Conservation (phyloP, 2,888 invertebrate species). For the Gandaritis pyraliata region DNA sequence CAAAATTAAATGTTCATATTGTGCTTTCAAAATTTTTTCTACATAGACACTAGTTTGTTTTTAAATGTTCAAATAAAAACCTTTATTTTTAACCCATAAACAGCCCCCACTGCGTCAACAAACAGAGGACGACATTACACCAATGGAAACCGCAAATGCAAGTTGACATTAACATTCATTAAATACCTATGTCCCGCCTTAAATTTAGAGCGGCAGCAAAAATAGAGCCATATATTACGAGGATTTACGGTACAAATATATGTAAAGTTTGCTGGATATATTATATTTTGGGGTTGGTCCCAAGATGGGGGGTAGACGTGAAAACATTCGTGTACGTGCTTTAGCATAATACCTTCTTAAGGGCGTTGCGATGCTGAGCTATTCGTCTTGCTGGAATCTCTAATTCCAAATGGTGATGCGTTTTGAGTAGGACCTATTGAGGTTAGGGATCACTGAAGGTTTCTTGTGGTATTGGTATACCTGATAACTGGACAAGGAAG, state of each 20-base stretch:
- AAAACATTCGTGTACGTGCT: constrained; percentile 82
- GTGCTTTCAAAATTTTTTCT: no score
- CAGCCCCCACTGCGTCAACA: constrained; percentile 34
- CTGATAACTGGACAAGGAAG: no score
- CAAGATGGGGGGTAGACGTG: constrained; percentile 79
- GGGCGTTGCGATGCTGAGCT: constrained; percentile 77
- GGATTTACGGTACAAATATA: constrained; percentile 85
- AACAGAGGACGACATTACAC: constrained; percentile 62
- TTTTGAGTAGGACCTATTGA: constrained; percentile 54
- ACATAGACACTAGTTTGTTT: no score
- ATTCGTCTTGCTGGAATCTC: constrained; percentile 83
- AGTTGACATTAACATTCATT: constrained; percentile 79
- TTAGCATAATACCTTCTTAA: constrained; percentile 78
- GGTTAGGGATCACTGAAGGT: constrained; percentile 34
- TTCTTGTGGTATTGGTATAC: neutral
- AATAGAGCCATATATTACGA: constrained; percentile 83
- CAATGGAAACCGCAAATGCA: constrained; percentile 68
- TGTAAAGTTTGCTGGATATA: constrained; percentile 84
- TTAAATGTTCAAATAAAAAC: constrained; percentile 3
- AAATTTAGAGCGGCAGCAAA: constrained; percentile 81
- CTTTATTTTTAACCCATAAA: constrained; percentile 48
- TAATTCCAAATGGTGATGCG: constrained; percentile 83
- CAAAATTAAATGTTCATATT: no score
- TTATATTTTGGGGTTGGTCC: constrained; percentile 82
- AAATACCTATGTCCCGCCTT: constrained; percentile 74